Percentiles rank a stretch among this genome's conserved stretches.
phyloP scores from a whole-genome alignment of 2,113 vertebrate genomes.

The Malurus melanocephalus region DNA sequence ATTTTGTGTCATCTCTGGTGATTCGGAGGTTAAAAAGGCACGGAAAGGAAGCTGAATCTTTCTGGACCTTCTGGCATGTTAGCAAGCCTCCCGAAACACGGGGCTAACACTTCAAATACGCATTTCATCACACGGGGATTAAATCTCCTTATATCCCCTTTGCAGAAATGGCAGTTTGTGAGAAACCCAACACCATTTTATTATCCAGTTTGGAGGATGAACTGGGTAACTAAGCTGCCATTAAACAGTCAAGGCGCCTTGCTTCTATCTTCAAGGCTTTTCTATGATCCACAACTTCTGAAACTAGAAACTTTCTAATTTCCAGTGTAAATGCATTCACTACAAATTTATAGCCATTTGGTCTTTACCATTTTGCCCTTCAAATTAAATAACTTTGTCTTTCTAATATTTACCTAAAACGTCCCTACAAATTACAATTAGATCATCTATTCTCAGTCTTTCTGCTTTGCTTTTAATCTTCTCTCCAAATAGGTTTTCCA shows the following conservation, averaged over 20 bases:
- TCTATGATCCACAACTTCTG: neutral
- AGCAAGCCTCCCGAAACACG: neutral
- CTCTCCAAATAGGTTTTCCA: slow-evolving; percentile 3
- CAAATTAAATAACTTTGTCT: neutral
- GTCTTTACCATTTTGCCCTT: neutral
- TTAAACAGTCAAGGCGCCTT: neutral
- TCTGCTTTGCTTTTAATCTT: slow-evolving; percentile 12
- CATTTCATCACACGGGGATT: accelerated
- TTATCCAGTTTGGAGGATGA: neutral
- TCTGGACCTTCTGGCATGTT: neutral
- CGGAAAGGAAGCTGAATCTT: neutral
- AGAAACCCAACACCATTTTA: neutral
- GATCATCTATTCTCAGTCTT: neutral
- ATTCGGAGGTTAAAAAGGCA: neutral
- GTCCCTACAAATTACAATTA: neutral
- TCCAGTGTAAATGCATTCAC: neutral
- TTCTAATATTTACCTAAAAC: neutral
- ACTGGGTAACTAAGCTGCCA: neutral
- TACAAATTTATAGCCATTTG: neutral
- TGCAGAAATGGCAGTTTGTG: neutral
- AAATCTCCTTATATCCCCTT: neutral
- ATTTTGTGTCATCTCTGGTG: neutral
- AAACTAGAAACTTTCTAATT: neutral
- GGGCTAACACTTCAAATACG: neutral
- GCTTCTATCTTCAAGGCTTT: neutral